Evolutionary conservation across 2,797 vertebrate species (phyloP).

Genomic region (Glossophaga mutica): DNA sequence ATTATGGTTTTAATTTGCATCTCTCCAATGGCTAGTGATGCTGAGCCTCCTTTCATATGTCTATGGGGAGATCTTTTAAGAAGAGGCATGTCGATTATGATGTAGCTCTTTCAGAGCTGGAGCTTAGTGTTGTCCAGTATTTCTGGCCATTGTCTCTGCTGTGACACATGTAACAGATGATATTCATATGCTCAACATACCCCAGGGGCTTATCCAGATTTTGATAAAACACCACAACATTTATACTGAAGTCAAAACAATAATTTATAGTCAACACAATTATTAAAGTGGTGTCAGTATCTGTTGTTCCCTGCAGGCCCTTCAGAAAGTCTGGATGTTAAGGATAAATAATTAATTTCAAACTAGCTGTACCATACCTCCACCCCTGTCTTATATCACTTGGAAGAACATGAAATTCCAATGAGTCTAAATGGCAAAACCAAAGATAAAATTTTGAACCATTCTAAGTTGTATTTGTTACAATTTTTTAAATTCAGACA

Average conservation of each 20-base stretch:
- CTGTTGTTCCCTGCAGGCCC: constrained; percentile 16
- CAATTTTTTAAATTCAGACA: not conserved
- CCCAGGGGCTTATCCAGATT: constrained; percentile 26
- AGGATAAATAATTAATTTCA: constrained; percentile 65
- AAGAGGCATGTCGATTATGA: not conserved
- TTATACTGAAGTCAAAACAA: constrained; percentile 40
- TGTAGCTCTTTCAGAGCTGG: not conserved
- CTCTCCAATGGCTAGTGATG: too few relatives aligned
- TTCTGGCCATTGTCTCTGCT: not conserved
- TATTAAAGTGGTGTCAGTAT: constrained; percentile 50
- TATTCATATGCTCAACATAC: constrained; percentile 26
- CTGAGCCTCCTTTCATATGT: too few relatives aligned
- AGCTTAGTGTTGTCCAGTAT: not conserved
- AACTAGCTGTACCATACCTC: not conserved
- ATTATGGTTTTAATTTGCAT: too few relatives aligned
- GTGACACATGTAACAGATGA: constrained; percentile 40
- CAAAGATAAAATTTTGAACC: not conserved
- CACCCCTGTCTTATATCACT: not conserved
- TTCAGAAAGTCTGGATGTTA: constrained; percentile 21
- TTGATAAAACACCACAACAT: constrained; percentile 31
- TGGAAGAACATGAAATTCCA: constrained; percentile 3
- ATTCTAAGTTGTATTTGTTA: constrained; percentile 30
- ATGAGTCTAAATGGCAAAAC: constrained; percentile 6
- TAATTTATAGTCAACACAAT: constrained; percentile 46
- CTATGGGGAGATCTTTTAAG: constrained; percentile 38